Percentiles rank a stretch among this genome's conserved stretches.
Evolutionary conservation across 1,140 invertebrate species (phyloP).

Genomic region (Bombus ignitus): DNA sequence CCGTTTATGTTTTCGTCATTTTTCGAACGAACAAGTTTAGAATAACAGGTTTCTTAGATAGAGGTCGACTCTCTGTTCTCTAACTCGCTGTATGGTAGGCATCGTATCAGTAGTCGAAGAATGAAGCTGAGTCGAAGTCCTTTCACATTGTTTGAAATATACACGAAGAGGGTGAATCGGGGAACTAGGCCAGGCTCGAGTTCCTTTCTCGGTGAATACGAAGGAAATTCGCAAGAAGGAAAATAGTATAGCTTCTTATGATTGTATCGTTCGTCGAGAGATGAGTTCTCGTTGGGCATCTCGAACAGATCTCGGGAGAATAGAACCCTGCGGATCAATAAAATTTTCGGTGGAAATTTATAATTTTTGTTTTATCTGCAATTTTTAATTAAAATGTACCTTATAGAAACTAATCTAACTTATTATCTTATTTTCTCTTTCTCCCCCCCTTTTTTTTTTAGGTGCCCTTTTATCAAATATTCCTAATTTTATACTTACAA

Average conservation of each 20-base stretch:
- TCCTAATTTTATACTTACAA: too few relatives aligned
- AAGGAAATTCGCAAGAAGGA: conserved; percentile 15
- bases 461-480: too few relatives aligned
- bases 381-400: too few relatives aligned
- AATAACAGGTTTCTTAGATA: not conserved
- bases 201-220: conserved; percentile 22
- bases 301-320: not conserved
- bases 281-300: not conserved
- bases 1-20: not conserved
- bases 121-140: conserved; percentile 12
- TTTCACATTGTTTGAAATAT: conserved; percentile 27
- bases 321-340: not conserved
- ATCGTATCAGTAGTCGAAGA: not conserved
- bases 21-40: not conserved
- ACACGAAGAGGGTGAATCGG: not conserved
- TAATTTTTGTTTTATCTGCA: too few relatives aligned
- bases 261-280: conserved; percentile 8
- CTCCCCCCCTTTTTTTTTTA: too few relatives aligned
- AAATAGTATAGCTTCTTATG: conserved; percentile 7
- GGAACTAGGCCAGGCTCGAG: conserved; percentile 21
- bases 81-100: not conserved
- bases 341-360: not conserved
- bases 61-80: not conserved
- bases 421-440: too few relatives aligned
- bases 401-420: too few relatives aligned